Conservation (phyloP, 2,113 vertebrate genomes). For the Antigone vipio region DNA sequence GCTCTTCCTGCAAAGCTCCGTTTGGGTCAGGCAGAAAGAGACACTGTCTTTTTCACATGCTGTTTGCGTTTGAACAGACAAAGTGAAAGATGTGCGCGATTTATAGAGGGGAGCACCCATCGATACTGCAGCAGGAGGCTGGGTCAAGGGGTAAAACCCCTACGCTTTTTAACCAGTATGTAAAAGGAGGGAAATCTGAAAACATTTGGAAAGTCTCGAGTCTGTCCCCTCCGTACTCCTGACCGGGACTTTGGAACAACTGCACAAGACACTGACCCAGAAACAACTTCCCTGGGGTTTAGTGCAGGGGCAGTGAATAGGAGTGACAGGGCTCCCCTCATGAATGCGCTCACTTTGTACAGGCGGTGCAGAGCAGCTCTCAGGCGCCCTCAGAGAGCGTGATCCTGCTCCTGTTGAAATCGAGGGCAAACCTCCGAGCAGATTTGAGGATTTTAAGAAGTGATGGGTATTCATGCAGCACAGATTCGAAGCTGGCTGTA, state of each 20-base stretch:
- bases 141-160: background rate
- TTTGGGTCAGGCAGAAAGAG: background rate
- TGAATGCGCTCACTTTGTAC: background rate
- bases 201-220: background rate
- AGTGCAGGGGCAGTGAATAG: background rate
- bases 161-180: background rate
- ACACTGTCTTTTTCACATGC: background rate
- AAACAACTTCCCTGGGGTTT: constrained; percentile 43
- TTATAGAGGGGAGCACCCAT: background rate
- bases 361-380: background rate
- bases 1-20: background rate
- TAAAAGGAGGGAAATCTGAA: background rate
- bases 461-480: background rate
- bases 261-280: constrained; percentile 18
- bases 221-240: background rate
- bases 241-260: background rate
- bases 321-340: background rate
- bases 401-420: background rate
- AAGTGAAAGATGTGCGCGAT: background rate
- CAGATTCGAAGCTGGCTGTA: background rate
- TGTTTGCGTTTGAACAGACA: background rate
- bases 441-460: background rate
- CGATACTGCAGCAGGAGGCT: background rate
- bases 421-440: background rate
- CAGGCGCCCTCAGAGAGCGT: background rate